Evolutionary conservation across 2,113 vertebrate species (phyloP).

Genomic region (Myocastor coypus): DNA sequence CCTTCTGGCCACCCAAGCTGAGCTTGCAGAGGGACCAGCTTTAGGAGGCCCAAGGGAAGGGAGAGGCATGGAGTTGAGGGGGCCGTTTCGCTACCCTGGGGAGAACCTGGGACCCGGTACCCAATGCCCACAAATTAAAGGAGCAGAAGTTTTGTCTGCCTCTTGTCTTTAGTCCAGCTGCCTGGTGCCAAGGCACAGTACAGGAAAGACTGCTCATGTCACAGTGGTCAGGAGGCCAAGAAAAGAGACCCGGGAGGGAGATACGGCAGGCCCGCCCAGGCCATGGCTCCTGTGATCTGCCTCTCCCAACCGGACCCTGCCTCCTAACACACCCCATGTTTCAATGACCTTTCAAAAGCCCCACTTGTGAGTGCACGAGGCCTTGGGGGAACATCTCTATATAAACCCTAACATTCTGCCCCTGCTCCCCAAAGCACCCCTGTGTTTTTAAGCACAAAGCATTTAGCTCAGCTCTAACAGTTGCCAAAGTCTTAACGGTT

Average conservation of each 20-base stretch:
- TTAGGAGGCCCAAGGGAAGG: not conserved
- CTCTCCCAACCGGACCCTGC: not conserved
- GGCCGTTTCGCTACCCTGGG: not conserved
- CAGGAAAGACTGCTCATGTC: not conserved
- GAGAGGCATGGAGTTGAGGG: rapidly evolving
- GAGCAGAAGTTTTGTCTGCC: not conserved
- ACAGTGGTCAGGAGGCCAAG: not conserved
- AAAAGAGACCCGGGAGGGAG: not conserved
- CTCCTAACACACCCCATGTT: not conserved
- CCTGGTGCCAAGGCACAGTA: not conserved
- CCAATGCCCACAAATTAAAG: not conserved
- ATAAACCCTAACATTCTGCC: not conserved
- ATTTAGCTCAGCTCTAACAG: not conserved
- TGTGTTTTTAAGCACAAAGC: not conserved
- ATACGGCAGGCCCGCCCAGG: not conserved
- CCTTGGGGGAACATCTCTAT: not conserved
- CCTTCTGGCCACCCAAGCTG: not conserved
- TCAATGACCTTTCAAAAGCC: not conserved
- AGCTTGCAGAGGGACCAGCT: not conserved
- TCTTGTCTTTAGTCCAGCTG: not conserved
- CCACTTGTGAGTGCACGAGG: not conserved
- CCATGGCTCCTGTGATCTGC: not conserved
- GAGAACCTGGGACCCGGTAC: not conserved
- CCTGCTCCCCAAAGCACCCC: not conserved
- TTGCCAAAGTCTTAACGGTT: not conserved